These are phyloP conservation scores for Erebia ligea DNA, from an alignment of 2,888 invertebrate species.

Conservation along the genomic window DNA sequence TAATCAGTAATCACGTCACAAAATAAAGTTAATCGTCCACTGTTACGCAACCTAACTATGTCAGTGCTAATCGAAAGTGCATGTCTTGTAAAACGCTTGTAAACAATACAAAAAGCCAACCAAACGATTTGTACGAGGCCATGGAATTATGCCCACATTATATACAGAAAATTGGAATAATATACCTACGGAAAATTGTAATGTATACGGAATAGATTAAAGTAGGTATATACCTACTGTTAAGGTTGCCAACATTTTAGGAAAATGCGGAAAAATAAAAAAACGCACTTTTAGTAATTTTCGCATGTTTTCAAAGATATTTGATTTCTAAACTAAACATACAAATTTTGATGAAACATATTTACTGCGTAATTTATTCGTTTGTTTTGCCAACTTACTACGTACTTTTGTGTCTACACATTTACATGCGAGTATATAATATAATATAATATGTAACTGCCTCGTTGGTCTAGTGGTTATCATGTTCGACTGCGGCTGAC, in stretches of 20 bases:
- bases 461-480: too few relatives aligned
- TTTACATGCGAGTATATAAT: too few relatives aligned
- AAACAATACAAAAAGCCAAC: conserved; percentile 43
- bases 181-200: too few relatives aligned
- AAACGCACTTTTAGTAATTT: background rate
- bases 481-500: too few relatives aligned
- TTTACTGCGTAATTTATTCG: too few relatives aligned
- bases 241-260: background rate
- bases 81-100: conserved; percentile 29
- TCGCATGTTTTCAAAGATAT: background rate
- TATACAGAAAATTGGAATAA: background rate
- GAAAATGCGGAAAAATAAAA: background rate
- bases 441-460: too few relatives aligned
- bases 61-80: conserved; percentile 39
- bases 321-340: too few relatives aligned
- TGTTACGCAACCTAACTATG: conserved; percentile 29
- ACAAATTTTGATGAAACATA: too few relatives aligned
- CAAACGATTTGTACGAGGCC: conserved; percentile 30
- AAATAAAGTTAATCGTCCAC: conserved; percentile 20
- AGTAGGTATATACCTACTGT: too few relatives aligned
- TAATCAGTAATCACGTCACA: background rate
- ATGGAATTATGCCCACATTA: conserved; percentile 28
- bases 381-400: too few relatives aligned
- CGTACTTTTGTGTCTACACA: too few relatives aligned
- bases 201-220: background rate